Percentiles rank a stretch among this genome's conserved stretches.
phyloP scores from a whole-genome alignment of 2,797 vertebrate genomes.

The Poeciliopsis gracilis region DNA sequence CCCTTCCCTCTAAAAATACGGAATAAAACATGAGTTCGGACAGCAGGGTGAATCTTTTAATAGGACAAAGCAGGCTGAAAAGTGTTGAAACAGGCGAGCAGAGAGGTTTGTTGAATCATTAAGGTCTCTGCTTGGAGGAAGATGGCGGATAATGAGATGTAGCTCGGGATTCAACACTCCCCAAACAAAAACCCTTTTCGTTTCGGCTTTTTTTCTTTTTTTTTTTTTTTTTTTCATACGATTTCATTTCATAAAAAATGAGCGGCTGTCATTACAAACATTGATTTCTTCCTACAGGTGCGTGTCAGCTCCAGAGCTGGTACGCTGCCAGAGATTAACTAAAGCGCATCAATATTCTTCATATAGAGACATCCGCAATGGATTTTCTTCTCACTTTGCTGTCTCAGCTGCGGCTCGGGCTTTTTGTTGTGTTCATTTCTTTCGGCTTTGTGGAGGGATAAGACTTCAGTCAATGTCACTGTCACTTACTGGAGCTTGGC shows the following conservation, averaged over 20 bases:
- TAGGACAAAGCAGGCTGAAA: slow-evolving; percentile 30
- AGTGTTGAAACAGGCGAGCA: slow-evolving; percentile 19
- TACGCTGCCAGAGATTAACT: slow-evolving; percentile 65
- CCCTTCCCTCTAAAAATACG: slow-evolving; percentile 14
- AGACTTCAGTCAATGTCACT: slow-evolving; percentile 51
- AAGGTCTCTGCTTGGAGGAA: slow-evolving; percentile 23
- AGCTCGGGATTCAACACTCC: slow-evolving; percentile 26
- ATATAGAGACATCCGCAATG: slow-evolving; percentile 48
- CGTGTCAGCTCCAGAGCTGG: slow-evolving; percentile 51
- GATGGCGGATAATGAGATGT: slow-evolving; percentile 43
- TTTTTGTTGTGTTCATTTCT: slow-evolving; percentile 50
- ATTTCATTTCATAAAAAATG: slow-evolving; percentile 48
- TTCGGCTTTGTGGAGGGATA: slow-evolving; percentile 36
- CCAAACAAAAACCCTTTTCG: no score
- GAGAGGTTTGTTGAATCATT: slow-evolving; percentile 36
- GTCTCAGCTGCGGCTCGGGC: slow-evolving; percentile 46
- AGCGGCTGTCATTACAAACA: slow-evolving; percentile 49
- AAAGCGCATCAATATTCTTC: slow-evolving; percentile 62
- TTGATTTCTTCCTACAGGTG: slow-evolving; percentile 72
- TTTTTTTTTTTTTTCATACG: slow-evolving; percentile 28
- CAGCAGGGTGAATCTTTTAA: slow-evolving; percentile 16
- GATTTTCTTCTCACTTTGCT: slow-evolving; percentile 45
- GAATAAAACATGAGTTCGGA: slow-evolving; percentile 11
- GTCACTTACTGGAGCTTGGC: slow-evolving; percentile 46
- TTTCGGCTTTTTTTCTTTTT: no score